A percentile compares a stretch with the other conserved stretches of the same genome.
These are phyloP conservation scores for Solenopsis invicta DNA, from an alignment of 1,140 invertebrate species.

Conservation along the genomic window DNA sequence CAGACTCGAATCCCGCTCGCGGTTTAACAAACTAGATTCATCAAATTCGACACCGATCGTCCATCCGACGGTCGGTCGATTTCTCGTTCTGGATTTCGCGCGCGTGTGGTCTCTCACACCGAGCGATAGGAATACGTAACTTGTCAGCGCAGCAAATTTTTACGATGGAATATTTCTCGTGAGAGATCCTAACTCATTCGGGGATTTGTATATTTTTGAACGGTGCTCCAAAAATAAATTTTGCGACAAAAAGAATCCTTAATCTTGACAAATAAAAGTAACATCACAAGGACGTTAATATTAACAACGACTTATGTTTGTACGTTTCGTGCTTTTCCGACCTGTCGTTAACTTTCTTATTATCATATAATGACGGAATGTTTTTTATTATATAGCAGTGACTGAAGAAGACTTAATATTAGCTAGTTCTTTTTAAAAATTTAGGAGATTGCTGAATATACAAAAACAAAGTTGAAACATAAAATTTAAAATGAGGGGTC, in stretches of 20 bases:
- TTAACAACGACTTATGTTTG: background rate
- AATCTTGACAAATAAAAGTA: background rate
- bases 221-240: background rate
- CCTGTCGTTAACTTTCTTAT: no score
- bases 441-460: no score
- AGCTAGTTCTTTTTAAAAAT: no score
- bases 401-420: no score
- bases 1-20: slow-evolving; percentile 32
- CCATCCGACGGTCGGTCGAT: slow-evolving; percentile 48
- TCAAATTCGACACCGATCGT: slow-evolving; percentile 75
- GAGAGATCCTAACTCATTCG: background rate
- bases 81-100: slow-evolving; percentile 19
- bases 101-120: slow-evolving; percentile 20
- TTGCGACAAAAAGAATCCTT: background rate
- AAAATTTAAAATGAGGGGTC: no score
- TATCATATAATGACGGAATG: no score
- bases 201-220: background rate
- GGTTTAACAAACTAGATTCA: slow-evolving; percentile 75
- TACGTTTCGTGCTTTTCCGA: no score
- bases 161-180: background rate
- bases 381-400: no score
- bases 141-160: slow-evolving; percentile 19
- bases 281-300: background rate
- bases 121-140: slow-evolving; percentile 13
- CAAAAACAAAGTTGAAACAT: no score